phyloP scores from a whole-genome alignment of 2,113 vertebrate genomes.

The Pseudorhombus dupliciocellatus region DNA sequence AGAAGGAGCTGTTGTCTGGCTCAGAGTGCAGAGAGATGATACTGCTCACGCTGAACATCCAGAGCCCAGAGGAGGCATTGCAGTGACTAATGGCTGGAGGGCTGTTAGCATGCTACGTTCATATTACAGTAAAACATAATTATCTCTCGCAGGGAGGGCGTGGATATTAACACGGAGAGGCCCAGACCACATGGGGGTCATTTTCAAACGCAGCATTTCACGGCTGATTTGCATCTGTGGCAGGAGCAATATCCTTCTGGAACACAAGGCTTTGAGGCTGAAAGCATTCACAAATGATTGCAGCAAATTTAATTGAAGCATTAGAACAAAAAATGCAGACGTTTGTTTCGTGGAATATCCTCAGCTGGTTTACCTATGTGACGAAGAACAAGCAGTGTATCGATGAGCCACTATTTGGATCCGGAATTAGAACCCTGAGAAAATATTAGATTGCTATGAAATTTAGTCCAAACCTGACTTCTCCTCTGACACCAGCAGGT shows the following conservation, averaged over 20 bases:
- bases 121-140: constrained; percentile 74
- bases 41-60: constrained; percentile 32
- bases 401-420: neutral
- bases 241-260: constrained; percentile 19
- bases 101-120: constrained; percentile 64
- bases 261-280: constrained; percentile 7
- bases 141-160: constrained; percentile 45
- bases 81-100: constrained; percentile 64
- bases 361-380: neutral
- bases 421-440: neutral
- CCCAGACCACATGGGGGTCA: constrained; percentile 38
- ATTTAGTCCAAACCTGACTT: neutral
- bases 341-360: neutral
- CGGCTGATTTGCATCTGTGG: constrained; percentile 45
- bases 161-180: constrained; percentile 62
- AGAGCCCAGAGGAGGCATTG: constrained; percentile 49
- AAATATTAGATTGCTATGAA: neutral
- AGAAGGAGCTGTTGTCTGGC: constrained; percentile 59
- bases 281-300: constrained; percentile 21
- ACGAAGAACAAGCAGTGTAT: neutral
- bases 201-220: constrained; percentile 47
- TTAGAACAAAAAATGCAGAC: neutral
- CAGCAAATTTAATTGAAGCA: neutral
- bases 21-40: constrained; percentile 39
- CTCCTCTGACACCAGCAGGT: too few relatives aligned